A percentile compares a stretch with the other conserved stretches of the same genome.
phyloP scores from a whole-genome alignment of 2,113 vertebrate genomes.

The Athene noctua region DNA sequence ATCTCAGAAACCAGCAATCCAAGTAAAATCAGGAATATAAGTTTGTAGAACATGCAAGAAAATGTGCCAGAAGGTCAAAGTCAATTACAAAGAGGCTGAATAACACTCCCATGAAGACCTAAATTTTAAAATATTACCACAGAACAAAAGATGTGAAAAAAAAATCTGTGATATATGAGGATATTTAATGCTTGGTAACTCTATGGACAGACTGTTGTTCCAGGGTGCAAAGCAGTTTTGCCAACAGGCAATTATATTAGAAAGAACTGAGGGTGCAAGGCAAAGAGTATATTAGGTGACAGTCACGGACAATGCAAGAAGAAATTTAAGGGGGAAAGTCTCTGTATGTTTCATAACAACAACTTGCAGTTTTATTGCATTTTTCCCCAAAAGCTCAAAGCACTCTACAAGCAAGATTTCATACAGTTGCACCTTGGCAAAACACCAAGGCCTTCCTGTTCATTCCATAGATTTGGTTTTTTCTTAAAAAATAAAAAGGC shows the following conservation, averaged over 20 bases:
- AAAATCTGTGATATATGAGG: background rate
- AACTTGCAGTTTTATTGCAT: background rate
- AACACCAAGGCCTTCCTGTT: background rate
- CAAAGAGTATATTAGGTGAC: background rate
- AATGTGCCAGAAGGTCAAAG: background rate
- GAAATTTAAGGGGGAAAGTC: background rate
- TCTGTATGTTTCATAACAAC: background rate
- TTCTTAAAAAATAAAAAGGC: background rate
- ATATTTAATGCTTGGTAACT: background rate
- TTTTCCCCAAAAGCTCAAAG: background rate
- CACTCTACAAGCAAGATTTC: background rate
- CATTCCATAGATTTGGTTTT: background rate
- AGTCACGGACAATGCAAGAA: rapidly evolving
- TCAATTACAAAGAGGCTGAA: background rate
- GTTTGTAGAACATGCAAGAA: background rate
- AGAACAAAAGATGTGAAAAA: background rate
- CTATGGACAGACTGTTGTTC: background rate
- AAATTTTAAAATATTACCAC: background rate
- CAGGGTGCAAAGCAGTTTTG: background rate
- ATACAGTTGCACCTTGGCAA: background rate
- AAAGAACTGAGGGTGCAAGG: background rate
- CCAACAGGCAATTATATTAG: background rate
- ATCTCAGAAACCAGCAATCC: background rate
- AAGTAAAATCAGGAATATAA: background rate
- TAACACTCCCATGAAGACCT: background rate